These are phyloP conservation scores for Aplocera efformata DNA, from an alignment of 2,888 invertebrate genomes.

Conservation along the genomic window DNA sequence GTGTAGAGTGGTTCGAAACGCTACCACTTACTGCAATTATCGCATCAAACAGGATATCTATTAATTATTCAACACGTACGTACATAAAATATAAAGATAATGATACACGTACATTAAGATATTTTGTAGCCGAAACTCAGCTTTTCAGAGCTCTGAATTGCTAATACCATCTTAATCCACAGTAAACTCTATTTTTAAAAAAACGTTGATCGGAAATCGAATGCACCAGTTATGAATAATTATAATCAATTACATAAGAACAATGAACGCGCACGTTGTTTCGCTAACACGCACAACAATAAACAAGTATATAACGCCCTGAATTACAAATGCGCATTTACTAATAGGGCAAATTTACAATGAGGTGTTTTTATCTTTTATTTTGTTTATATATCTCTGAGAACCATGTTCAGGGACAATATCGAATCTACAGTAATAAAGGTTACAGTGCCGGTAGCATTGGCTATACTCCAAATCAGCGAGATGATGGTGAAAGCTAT, in stretches of 20 bases:
- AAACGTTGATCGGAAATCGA: neutral
- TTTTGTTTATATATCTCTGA: neutral
- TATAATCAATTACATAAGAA: constrained; percentile 1
- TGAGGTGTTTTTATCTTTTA: constrained; percentile 1
- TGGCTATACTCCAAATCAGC: neutral
- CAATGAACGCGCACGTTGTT: neutral
- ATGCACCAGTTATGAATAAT: neutral
- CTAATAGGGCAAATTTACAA: neutral
- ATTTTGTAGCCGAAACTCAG: too few relatives aligned
- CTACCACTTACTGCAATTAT: too few relatives aligned
- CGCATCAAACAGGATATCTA: too few relatives aligned
- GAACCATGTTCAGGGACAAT: neutral
- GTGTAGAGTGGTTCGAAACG: too few relatives aligned
- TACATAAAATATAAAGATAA: too few relatives aligned
- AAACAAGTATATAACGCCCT: neutral
- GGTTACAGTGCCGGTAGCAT: neutral
- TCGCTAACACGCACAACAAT: neutral
- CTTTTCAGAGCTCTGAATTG: too few relatives aligned
- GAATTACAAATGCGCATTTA: neutral
- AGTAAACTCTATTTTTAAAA: constrained; percentile 1
- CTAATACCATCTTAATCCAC: too few relatives aligned
- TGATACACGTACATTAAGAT: too few relatives aligned
- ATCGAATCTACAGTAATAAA: neutral
- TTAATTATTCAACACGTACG: too few relatives aligned
- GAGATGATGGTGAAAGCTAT: constrained; percentile 2